A percentile compares a stretch with the other conserved stretches of the same genome.
Conservation (phyloP, 2,797 vertebrate species). For the Lacerta agilis region DNA sequence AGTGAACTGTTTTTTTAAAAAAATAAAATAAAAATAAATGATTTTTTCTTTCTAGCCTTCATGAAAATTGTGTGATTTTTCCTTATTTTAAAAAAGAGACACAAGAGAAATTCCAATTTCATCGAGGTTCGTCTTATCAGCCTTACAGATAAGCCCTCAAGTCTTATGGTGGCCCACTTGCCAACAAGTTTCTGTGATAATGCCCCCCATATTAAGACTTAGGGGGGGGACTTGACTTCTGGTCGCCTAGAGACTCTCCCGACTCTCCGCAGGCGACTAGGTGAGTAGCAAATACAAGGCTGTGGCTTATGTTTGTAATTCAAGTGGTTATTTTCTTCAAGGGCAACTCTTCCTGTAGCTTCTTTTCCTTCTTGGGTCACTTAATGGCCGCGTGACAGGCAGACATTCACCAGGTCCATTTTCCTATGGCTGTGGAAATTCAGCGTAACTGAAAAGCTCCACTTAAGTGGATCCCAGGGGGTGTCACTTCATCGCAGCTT, state of each 20-base stretch:
- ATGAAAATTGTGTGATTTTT: conserved; percentile 6
- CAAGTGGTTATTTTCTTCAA: not conserved
- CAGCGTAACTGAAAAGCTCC: too few relatives aligned
- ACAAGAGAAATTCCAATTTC: not conserved
- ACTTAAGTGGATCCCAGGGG: not conserved
- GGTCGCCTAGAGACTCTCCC: not conserved
- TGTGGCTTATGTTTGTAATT: not conserved
- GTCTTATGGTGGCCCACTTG: not conserved
- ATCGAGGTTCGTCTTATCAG: not conserved
- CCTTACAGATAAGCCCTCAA: not conserved
- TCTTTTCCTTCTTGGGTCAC: too few relatives aligned
- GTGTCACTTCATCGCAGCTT: too few relatives aligned
- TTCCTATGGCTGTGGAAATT: not conserved
- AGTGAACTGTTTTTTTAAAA: not conserved
- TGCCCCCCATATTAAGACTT: not conserved
- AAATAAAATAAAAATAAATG: conserved; percentile 14
- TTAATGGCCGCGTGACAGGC: too few relatives aligned
- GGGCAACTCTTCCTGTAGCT: not conserved
- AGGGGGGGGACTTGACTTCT: not conserved
- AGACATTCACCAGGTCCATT: not conserved
- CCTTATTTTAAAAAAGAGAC: not conserved
- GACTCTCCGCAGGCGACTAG: not conserved
- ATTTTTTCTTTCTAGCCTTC: conserved; percentile 24
- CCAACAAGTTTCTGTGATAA: not conserved
- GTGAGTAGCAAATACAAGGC: not conserved